Evolutionary conservation across 1,140 invertebrate genomes (phyloP).

Genomic region (Hestina assimilis): DNA sequence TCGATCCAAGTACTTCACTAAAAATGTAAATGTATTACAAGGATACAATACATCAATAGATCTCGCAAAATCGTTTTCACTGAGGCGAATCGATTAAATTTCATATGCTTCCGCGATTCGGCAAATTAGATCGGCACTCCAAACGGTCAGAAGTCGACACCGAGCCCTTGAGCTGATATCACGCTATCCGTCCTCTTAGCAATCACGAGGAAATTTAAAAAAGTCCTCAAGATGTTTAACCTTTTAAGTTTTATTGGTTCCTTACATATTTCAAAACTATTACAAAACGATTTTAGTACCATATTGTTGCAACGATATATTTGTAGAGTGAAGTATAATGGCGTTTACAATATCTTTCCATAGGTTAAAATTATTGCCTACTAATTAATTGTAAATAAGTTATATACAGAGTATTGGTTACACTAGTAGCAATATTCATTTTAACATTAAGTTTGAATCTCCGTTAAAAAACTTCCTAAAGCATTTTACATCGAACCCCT

Average conservation of each 20-base stretch:
- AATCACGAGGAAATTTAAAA: constrained; percentile 65
- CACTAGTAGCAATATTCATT: too few relatives aligned
- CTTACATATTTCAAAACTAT: constrained; percentile 9
- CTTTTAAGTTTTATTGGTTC: constrained; percentile 31
- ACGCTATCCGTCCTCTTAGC: constrained; percentile 53
- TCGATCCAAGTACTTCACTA: too few relatives aligned
- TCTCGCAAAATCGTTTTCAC: constrained; percentile 18
- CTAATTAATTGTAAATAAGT: too few relatives aligned
- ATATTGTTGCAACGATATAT: too few relatives aligned
- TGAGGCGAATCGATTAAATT: constrained; percentile 62
- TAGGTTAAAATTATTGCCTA: too few relatives aligned
- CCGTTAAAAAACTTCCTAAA: background rate
- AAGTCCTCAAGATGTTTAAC: constrained; percentile 30
- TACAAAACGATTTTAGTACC: too few relatives aligned
- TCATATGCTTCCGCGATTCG: constrained; percentile 69
- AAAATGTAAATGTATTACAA: background rate
- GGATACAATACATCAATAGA: too few relatives aligned
- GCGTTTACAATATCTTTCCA: too few relatives aligned
- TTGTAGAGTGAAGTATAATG: too few relatives aligned
- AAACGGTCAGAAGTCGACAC: constrained; percentile 74
- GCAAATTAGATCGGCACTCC: constrained; percentile 72
- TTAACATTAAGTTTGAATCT: background rate
- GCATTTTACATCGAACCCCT: constrained; percentile 40
- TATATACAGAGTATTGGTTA: too few relatives aligned
- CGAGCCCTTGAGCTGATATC: constrained; percentile 58